These are phyloP conservation scores for Ceratitis capitata DNA, from an alignment of 1,140 invertebrate species.

Conservation along the genomic window DNA sequence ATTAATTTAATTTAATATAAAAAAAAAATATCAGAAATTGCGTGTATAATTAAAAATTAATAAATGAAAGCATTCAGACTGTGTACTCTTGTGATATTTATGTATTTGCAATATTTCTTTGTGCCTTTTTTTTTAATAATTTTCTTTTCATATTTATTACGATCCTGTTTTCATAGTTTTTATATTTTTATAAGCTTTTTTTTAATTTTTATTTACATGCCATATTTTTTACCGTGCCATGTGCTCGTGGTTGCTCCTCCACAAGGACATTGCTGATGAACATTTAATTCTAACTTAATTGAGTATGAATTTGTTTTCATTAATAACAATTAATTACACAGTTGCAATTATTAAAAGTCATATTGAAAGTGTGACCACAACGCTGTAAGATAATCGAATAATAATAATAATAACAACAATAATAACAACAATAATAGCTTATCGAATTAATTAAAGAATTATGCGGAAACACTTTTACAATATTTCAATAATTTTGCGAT, in stretches of 20 bases:
- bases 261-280: background rate
- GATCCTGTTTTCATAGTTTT: background rate
- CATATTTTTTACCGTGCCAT: background rate
- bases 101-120: background rate
- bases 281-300: conserved; percentile 32
- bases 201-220: background rate
- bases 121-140: background rate
- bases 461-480: background rate
- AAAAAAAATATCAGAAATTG: background rate
- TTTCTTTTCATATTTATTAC: background rate
- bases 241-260: background rate
- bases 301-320: conserved; percentile 14
- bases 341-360: conserved; percentile 5
- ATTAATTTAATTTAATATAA: background rate
- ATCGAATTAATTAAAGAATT: background rate
- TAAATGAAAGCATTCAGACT: background rate
- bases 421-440: background rate
- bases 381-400: background rate
- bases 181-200: background rate
- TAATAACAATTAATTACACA: conserved; percentile 1
- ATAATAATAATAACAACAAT: no score
- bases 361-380: background rate
- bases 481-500: no score
- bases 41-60: conserved; percentile 19
- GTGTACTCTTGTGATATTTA: background rate